Evolutionary conservation across 2,797 vertebrate genomes (phyloP).

Genomic region (Acomys russatus): DNA sequence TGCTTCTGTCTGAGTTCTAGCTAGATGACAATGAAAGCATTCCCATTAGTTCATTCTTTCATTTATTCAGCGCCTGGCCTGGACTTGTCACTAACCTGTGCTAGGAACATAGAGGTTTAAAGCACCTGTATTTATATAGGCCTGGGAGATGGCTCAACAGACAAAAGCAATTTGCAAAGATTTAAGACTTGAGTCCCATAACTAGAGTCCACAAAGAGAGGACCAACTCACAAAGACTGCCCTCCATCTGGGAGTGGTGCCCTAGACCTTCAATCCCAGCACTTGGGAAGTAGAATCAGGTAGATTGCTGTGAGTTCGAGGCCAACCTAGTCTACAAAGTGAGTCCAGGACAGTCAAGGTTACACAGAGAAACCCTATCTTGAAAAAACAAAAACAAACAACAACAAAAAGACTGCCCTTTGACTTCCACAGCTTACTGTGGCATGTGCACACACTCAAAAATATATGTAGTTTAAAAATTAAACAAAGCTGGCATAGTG

Average conservation of each 20-base stretch:
- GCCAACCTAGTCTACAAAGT: no score
- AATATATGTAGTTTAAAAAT: neutral
- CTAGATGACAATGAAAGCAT: neutral
- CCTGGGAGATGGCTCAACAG: neutral
- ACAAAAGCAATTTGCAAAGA: neutral
- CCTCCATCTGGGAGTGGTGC: no score
- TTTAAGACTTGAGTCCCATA: neutral
- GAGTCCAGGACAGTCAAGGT: no score
- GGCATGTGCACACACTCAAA: neutral
- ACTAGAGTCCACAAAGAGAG: neutral
- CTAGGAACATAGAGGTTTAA: conserved; percentile 57
- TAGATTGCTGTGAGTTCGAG: no score
- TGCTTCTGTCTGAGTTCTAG: neutral
- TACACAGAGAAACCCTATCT: no score
- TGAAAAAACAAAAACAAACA: no score
- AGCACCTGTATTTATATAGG: neutral
- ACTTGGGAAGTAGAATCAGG: no score
- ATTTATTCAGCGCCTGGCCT: conserved; percentile 11
- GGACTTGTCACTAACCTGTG: conserved; percentile 42
- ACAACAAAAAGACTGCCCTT: neutral
- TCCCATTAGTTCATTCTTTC: conserved; percentile 24
- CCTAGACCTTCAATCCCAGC: no score
- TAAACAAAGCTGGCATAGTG: neutral
- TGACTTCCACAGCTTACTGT: neutral
- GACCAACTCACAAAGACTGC: neutral